A percentile compares a stretch with the other conserved stretches of the same genome.
These are phyloP conservation scores for Cettia cetti DNA, from an alignment of 2,113 vertebrate species.

Conservation along the genomic window DNA sequence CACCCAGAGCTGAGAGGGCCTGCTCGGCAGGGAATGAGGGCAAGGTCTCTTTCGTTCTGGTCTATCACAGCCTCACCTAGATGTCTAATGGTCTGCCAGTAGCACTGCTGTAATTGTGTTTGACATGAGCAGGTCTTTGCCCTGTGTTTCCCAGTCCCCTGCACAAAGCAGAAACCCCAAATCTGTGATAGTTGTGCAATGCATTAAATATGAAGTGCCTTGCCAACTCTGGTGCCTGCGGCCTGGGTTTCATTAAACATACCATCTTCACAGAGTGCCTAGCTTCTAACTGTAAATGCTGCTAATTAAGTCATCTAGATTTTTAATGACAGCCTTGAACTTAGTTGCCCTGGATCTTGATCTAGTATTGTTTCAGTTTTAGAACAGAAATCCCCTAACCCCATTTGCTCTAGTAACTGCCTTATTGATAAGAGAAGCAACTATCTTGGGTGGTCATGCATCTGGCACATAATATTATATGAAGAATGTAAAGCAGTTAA, in stretches of 20 bases:
- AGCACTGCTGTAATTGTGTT: neutral
- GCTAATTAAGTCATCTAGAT: neutral
- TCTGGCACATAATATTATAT: neutral
- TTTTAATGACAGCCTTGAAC: neutral
- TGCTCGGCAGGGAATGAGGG: neutral
- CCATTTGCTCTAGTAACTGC: neutral
- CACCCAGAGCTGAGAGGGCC: neutral
- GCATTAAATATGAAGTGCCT: neutral
- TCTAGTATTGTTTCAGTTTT: neutral
- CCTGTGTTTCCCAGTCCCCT: neutral
- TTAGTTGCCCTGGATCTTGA: neutral
- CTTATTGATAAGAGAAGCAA: neutral
- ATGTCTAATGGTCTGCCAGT: neutral
- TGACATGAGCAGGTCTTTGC: neutral
- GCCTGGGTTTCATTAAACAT: neutral
- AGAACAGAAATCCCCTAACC: neutral
- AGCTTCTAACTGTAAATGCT: neutral
- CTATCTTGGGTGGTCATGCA: neutral
- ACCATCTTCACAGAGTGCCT: neutral
- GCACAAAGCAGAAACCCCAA: neutral
- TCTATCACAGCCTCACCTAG: neutral
- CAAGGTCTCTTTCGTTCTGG: neutral
- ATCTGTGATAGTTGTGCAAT: neutral
- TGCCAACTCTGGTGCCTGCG: neutral
- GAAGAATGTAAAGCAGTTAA: neutral